Conservation (phyloP, 1,140 invertebrate genomes). For the Chrysopa pallens region DNA sequence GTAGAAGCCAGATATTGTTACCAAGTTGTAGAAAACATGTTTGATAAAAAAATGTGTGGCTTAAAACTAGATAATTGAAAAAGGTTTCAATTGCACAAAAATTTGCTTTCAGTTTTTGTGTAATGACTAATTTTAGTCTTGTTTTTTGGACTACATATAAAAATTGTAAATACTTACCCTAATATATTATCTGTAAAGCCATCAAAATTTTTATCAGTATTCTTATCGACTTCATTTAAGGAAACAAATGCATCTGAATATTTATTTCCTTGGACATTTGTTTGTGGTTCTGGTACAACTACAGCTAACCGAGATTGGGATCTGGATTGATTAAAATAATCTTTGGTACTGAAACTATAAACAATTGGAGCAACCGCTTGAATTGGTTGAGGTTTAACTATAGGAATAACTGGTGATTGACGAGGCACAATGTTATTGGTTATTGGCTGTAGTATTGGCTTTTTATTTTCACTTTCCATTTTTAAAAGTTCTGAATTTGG, state of each 20-base stretch:
- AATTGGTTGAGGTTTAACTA: conserved; percentile 12
- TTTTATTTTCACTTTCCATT: background rate
- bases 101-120: conserved; percentile 6
- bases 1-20: no score
- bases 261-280: conserved; percentile 13
- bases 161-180: conserved; percentile 27
- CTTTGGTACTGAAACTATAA: conserved; percentile 20
- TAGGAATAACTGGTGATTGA: conserved; percentile 7
- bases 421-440: background rate
- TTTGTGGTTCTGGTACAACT: conserved; percentile 4
- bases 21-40: conserved; percentile 3
- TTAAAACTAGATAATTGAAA: conserved; percentile 19
- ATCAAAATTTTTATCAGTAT: conserved; percentile 22
- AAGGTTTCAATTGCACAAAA: conserved; percentile 11
- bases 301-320: background rate
- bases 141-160: conserved; percentile 1
- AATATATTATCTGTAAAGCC: conserved; percentile 36
- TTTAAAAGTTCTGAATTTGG: background rate
- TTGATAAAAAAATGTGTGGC: conserved; percentile 17
- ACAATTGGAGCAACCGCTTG: conserved; percentile 16
- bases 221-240: conserved; percentile 14
- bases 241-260: conserved; percentile 16
- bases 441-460: conserved; percentile 1
- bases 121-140: conserved; percentile 9
- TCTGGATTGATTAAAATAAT: conserved; percentile 15